Evolutionary conservation across 2,888 invertebrate species (phyloP).

Genomic region (Tanaodytes sp.): DNA sequence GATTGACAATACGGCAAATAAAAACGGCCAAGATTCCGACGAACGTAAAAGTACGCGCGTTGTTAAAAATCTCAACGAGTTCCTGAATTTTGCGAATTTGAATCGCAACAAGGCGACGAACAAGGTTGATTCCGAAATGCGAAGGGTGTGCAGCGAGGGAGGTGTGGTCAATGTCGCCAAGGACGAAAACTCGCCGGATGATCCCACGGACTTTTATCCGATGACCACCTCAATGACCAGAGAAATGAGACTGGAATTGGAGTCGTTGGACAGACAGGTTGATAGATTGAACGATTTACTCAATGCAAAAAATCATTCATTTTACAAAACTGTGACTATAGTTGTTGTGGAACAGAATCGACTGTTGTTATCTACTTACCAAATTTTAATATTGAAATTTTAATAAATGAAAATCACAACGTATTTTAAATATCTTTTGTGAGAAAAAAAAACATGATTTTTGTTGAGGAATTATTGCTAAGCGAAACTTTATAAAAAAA

Average conservation of each 20-base stretch:
- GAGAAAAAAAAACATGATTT: too few relatives aligned
- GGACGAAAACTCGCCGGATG: slow-evolving; percentile 79
- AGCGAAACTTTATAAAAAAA: too few relatives aligned
- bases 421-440: too few relatives aligned
- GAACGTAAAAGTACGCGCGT: slow-evolving; percentile 72
- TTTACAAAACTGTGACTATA: too few relatives aligned
- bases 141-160: slow-evolving; percentile 66
- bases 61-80: slow-evolving; percentile 89
- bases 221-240: slow-evolving; percentile 91
- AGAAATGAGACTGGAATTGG: slow-evolving; percentile 85
- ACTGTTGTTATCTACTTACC: too few relatives aligned
- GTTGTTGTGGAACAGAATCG: too few relatives aligned
- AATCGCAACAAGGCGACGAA: slow-evolving; percentile 77
- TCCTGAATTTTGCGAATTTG: slow-evolving; percentile 83
- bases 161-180: slow-evolving; percentile 62
- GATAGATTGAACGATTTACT: too few relatives aligned
- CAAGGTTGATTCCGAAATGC: slow-evolving; percentile 65
- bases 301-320: too few relatives aligned
- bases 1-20: slow-evolving; percentile 49
- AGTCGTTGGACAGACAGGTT: slow-evolving; percentile 86
- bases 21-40: slow-evolving; percentile 57
- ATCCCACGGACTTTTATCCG: slow-evolving; percentile 85
- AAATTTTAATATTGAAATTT: too few relatives aligned
- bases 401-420: too few relatives aligned
- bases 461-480: too few relatives aligned